These are phyloP conservation scores for Colinus virginianus DNA, from an alignment of 2,113 vertebrate species.

Conservation along the genomic window DNA sequence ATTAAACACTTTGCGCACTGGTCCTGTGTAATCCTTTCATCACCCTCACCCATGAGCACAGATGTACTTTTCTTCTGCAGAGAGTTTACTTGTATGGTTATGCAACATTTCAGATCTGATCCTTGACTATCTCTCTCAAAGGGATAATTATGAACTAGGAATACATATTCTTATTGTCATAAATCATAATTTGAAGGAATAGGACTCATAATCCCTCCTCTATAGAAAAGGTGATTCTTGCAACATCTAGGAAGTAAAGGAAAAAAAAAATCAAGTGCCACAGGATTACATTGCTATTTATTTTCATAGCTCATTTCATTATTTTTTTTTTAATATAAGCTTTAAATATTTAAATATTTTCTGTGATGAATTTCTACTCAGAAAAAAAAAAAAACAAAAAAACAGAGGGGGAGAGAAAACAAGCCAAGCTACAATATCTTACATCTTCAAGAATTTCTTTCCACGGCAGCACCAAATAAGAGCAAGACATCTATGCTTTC, in stretches of 20 bases:
- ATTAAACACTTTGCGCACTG: neutral
- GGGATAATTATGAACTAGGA: neutral
- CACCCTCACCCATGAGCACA: neutral
- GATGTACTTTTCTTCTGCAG: neutral
- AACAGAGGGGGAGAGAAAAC: fast-evolving
- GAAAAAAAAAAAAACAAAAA: neutral
- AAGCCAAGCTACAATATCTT: neutral
- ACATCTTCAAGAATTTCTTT: neutral
- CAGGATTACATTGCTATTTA: neutral
- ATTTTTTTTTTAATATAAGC: neutral
- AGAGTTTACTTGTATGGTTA: neutral
- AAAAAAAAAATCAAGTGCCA: neutral
- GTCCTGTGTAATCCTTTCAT: neutral
- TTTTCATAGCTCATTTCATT: neutral
- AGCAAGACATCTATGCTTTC: neutral
- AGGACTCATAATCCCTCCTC: neutral
- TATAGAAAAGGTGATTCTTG: neutral
- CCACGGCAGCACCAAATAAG: neutral
- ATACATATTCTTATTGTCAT: neutral
- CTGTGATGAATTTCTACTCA: neutral
- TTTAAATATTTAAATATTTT: neutral
- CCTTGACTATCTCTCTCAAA: neutral
- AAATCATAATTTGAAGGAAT: neutral
- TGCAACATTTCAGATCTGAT: neutral
- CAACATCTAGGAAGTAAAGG: neutral